phyloP scores from a whole-genome alignment of 2,797 vertebrate species.

The Syncerus caffer region DNA sequence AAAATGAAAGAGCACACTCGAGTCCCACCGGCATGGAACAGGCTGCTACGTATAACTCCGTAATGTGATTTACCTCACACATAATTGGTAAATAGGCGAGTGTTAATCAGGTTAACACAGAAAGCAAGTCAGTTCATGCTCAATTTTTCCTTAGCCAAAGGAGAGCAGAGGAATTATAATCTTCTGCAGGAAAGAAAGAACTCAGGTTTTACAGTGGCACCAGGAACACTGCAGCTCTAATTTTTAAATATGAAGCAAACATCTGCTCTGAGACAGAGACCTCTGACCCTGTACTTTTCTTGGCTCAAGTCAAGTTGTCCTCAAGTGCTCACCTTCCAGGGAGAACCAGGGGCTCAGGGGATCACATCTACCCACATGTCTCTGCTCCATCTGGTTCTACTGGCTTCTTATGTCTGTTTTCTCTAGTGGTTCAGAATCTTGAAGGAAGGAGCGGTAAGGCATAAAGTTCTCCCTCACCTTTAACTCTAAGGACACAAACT shows the following conservation, averaged over 20 bases:
- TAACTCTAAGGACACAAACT: not conserved
- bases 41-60: not conserved
- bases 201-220: not conserved
- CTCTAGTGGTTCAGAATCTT: not conserved
- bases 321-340: not conserved
- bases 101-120: not conserved
- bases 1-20: not conserved
- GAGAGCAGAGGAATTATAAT: not conserved
- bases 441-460: not conserved
- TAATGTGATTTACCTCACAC: not conserved
- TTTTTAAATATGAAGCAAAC: not conserved
- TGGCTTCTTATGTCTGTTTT: not conserved
- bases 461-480: not conserved
- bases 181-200: not conserved
- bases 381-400: not conserved
- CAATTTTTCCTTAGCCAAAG: not conserved
- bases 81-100: not conserved
- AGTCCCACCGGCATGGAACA: not conserved
- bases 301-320: not conserved
- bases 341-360: not conserved
- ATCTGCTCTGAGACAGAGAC: not conserved
- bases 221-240: not conserved
- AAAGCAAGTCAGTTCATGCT: not conserved
- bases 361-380: not conserved
- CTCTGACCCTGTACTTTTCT: not conserved